Evolutionary conservation across 1,140 invertebrate genomes (phyloP), one percentile per base, ranked within the genome.

Genomic region (Scaptomyza pallida): DNA sequence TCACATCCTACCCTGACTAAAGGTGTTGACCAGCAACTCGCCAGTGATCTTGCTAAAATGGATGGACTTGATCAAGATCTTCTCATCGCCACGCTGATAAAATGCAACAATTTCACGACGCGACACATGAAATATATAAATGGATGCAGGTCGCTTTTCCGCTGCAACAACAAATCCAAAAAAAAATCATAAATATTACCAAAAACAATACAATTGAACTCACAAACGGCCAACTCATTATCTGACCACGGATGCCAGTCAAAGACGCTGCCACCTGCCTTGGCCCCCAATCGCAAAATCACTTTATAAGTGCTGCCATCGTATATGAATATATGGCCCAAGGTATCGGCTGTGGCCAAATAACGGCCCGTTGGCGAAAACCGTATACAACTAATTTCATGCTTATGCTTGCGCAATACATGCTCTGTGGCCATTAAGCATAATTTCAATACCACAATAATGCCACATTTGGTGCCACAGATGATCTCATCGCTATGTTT

Each of bases 231-330:
- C 37, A 91, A 59, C 23, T 91, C 90, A 8, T 68, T 73, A 5
- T 70, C 72, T 1, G 83, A 83, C 90, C 90, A 91, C 3, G 90
- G 90, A 72, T 91, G 90, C 90, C 90, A 91, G 43, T 91, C 90
- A 9, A 91, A 85, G 10, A 71, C 13, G 12, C 78, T 59, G n/a
- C 30, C 17, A 1, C 45, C 37, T 0, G 63, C 52, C 17, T 45
- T 68, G 60, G 63, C 43, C 10, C 23, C 15, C 15, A 78, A 30
- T 2, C 56, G 60, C 3, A 75, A 17, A 0, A 81, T 15, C 1
- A 67, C 56, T 15, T 52, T 54, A 23, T 70, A 85, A 2, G 15
- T 33, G 5, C 12, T 52, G 9, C 73, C 72, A 73, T 76, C 75
- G 19, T 73, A 85, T 40, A 91, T 72, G 12, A 56, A 70, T n/a